Base-by-base conservation (phyloP, 2,797 vertebrate genomes). In the Platalea minor region DNA sequence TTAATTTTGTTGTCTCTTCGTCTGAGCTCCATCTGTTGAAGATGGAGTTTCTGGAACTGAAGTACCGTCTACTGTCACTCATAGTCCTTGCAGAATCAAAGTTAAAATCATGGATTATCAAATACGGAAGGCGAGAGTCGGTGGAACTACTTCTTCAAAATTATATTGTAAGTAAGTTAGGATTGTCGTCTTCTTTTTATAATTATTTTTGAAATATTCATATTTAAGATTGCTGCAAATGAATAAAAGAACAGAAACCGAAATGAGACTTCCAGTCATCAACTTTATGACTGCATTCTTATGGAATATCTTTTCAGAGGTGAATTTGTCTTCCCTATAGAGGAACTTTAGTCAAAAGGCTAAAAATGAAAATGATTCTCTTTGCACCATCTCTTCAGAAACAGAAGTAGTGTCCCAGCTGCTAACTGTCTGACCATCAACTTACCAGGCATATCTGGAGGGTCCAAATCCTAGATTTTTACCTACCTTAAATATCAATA, bases 81-180 rank as follows among this genome's bases (percentile, higher is more conserved):
- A 98, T 99, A 70, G 98, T 99, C 76, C 97, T 99, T 93, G 99
- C 99, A 54, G 99, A 99, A 97, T 99, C 99, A 20, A 99, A 99
- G 96, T 99, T 99, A 79, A 99, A 99, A 97, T 99, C 99, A 5
- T 99, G 99, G 99, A 99, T 99, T 97, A 99, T 99, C 94, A 99
- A 99, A 98, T 99, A 99, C 3, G 99, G 99, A 97, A 98, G 99
- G 41, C 98, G 99, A 67, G 99, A 99, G 61, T 99, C 99, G 0
- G 99, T 99, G 88, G 99, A 99, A 92, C 97, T 99, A 25, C 98
- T 99, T 87, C 96, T 99, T 67, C 99, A 99, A 60, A 99, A 98
- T 97, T 99, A 99, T 89, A 96, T 99, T 35, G 99, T 99, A 97
- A 98, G 99, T 99, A 97, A 98, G 99, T 98, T 92, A 26, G 5